Evolutionary conservation across 2,113 vertebrate genomes (phyloP), one percentile per base, ranked within the genome.

Genomic region (Amphiprion percula): DNA sequence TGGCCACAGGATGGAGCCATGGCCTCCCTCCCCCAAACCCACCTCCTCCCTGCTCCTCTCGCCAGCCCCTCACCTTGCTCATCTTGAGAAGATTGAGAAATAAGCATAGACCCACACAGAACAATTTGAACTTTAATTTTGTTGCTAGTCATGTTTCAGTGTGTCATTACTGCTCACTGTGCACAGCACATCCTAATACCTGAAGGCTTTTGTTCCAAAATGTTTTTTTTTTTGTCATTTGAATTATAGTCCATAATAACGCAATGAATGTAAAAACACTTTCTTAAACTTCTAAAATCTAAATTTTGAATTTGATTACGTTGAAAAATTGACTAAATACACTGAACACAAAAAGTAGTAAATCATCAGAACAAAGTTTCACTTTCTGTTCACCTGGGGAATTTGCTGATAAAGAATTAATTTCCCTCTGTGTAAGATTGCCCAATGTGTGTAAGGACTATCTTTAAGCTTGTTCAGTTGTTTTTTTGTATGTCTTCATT

Each of bases 1-100:
- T 77, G 87, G 83, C 86, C 81, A 84, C 67, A 63, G 65, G 80
- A 85, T 83, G 82, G 86, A 77, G 86, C 74, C 61, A 10, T 77
- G 67, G 66, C 63, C 63, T 53, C 66, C 56, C 47, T 47, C 74
- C 52, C 16, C 56, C 47, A 37, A 72, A 47, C 16, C 33, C 65
- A 60, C 75, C 79, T 14, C 53, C 58, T 50, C 54, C 70, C 73
- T 26, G 52, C 49, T 44, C 53, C 50, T 39, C 56, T 44, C 56
- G 23, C 73, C 58, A 78, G 49, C 56, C 59, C 64, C 63, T 68
- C 84, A 37, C 62, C 54, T 21, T 41, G 55, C 19, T 85, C 85
- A 76, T 80, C 83, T 83, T 53, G 26, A 74, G 70, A 87, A 79
- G 83, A 88, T 84, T 78, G 63, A 85, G 56, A 77, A 39, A 81